Conservation (phyloP, 2,113 vertebrate genomes). For the Xenopus laevis region DNA sequence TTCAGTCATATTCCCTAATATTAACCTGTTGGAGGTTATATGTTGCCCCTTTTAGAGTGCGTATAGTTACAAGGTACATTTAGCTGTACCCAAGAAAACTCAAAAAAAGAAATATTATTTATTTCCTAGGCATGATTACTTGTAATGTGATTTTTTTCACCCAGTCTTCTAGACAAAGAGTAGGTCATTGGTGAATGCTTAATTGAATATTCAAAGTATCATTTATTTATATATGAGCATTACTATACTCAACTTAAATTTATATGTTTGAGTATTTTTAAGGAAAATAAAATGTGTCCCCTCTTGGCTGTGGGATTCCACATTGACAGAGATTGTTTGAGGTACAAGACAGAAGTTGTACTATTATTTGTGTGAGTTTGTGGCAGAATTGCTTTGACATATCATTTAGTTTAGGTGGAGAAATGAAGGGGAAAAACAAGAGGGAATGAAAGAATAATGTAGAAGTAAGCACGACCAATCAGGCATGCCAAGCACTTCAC, state of each 20-base stretch:
- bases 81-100: no score
- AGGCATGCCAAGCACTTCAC: neutral
- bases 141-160: no score
- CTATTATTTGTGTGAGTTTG: slow-evolving; percentile 15
- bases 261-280: slow-evolving; percentile 18
- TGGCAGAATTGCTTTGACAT: slow-evolving; percentile 25
- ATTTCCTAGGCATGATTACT: no score
- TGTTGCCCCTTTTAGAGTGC: no score
- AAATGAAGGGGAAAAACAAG: neutral
- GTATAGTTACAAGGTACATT: no score
- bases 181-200: neutral
- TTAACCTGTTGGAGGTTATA: no score
- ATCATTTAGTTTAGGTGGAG: slow-evolving; percentile 10
- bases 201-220: slow-evolving; percentile 9
- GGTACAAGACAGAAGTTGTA: slow-evolving; percentile 17
- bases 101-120: no score
- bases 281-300: slow-evolving; percentile 1
- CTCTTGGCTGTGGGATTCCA: neutral
- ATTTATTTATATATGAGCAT: slow-evolving; percentile 30
- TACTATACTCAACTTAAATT: slow-evolving; percentile 9
- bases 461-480: neutral
- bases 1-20: no score
- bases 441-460: neutral
- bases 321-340: slow-evolving; percentile 12
- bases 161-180: no score